phyloP scores from a whole-genome alignment of 2,113 vertebrate species.

The Petromus typicus region DNA sequence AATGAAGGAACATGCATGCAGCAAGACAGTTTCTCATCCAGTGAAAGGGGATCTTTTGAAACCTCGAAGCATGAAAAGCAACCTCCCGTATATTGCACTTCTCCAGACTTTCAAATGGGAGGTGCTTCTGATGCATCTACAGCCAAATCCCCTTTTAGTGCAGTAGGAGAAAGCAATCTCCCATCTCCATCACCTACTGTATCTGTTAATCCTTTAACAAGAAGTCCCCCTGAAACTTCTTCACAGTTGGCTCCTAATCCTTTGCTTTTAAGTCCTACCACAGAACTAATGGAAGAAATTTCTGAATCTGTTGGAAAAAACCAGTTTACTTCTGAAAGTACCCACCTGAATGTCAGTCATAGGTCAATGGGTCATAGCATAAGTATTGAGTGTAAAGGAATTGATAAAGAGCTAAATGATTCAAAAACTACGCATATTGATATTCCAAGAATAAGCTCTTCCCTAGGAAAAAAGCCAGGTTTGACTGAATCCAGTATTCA shows the following conservation, averaged over 20 bases:
- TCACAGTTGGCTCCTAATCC: slow-evolving; percentile 84
- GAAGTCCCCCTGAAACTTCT: slow-evolving; percentile 83
- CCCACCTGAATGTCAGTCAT: slow-evolving; percentile 81
- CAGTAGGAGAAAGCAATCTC: slow-evolving; percentile 88
- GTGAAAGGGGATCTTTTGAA: slow-evolving; percentile 85
- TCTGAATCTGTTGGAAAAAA: slow-evolving; percentile 85
- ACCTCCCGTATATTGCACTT: slow-evolving; percentile 89
- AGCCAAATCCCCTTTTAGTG: slow-evolving; percentile 88
- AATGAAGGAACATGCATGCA: slow-evolving; percentile 82
- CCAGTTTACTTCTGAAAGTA: slow-evolving; percentile 83
- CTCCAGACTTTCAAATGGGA: slow-evolving; percentile 89
- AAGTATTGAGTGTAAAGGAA: slow-evolving; percentile 84
- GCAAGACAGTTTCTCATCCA: slow-evolving; percentile 82
- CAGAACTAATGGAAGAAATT: slow-evolving; percentile 86
- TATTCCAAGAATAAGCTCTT: slow-evolving; percentile 83
- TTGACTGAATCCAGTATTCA: slow-evolving; percentile 86
- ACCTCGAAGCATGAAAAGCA: slow-evolving; percentile 88
- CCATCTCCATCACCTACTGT: slow-evolving; percentile 88
- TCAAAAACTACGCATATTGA: slow-evolving; percentile 83
- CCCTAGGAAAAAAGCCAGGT: slow-evolving; percentile 84
- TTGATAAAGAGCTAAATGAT: slow-evolving; percentile 82
- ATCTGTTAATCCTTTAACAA: slow-evolving; percentile 85
- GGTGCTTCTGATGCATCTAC: slow-evolving; percentile 87
- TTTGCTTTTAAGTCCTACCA: slow-evolving; percentile 82
- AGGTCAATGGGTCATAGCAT: slow-evolving; percentile 80